Evolutionary conservation across 1,140 invertebrate genomes (phyloP), one percentile per base, ranked within the genome.

Genomic region (Araneus ventricosus): DNA sequence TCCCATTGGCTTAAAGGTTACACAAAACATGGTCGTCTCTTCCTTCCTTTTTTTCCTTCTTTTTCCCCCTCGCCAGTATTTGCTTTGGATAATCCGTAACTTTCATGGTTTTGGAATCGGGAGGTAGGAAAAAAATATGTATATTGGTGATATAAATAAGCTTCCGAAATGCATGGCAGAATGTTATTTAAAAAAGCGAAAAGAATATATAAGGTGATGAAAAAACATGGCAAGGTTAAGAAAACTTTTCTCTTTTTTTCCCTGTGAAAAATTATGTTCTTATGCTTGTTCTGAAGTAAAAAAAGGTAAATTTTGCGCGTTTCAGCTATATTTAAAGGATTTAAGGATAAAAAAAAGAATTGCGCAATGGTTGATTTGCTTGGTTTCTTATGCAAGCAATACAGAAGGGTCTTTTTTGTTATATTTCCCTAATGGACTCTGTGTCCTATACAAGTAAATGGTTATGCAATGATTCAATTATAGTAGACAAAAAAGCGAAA

Each of bases 1-100:
- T 90, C 91, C 91, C 91, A 93, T 88, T 93, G 91, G 90, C 52
- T 86, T 92, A 92, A 92, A 92, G 90, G 82, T 93, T 93, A 93
- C 91, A 93, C 91, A 93, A 93, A 93, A 93, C 85, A 93, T 70
- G 87, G 24, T 59, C 34, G 70, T 92, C 86, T 61, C 82, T 91
- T 63, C 2, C 5, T n/a, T 61, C 3, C 5, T n/a, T 24, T 63
- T n/a, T 63, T n/a, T n/a, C 59, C 30, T 75, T 75, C 30, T 75
- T 34, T 20, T 37, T 34, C 30, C 20, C 79, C 20, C 61, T 17
- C 37, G 22, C 27, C 41, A 80, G 30, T 93, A 88, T 93, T 93
- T 93, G 70, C 52, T 86, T 87, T 93, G 52, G 85, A 93, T 88
- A 93, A 93, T 93, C 91, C 85, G 22, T 86, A 84, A 45, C 34